Conservation (phyloP, 2,113 vertebrate species). For the Chionis minor region DNA sequence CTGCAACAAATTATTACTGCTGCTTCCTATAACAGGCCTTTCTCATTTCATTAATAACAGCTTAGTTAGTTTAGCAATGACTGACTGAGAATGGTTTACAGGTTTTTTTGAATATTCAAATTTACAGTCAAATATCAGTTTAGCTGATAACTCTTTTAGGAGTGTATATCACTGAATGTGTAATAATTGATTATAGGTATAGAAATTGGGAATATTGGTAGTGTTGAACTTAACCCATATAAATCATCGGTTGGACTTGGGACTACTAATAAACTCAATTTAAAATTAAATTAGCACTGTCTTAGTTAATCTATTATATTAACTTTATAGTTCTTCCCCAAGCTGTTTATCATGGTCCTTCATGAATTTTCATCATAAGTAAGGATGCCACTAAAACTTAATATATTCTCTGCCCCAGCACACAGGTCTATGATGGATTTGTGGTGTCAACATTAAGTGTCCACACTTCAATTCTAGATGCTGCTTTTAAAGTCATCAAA, state of each 20-base stretch:
- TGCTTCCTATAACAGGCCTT: not conserved
- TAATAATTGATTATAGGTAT: not conserved
- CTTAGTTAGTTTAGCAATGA: not conserved
- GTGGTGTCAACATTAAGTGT: not conserved
- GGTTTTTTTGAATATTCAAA: not conserved
- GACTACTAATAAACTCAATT: not conserved
- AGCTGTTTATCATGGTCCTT: not conserved
- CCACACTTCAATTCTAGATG: not conserved
- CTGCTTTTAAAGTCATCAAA: not conserved
- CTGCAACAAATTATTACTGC: not conserved
- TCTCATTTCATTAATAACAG: not conserved
- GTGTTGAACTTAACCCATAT: not conserved
- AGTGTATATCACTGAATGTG: not conserved
- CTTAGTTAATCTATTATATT: not conserved
- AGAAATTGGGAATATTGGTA: not conserved
- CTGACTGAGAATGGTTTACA: not conserved
- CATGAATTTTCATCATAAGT: not conserved
- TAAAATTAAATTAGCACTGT: not conserved
- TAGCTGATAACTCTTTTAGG: not conserved
- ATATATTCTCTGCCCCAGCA: not conserved
- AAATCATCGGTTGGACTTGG: not conserved
- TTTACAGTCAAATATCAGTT: not conserved
- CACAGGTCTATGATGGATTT: not conserved
- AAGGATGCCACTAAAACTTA: not conserved
- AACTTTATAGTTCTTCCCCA: not conserved